A percentile compares a stretch with the other conserved stretches of the same genome.
Conservation (phyloP, 2,797 vertebrate genomes). For the Chromis chromis region DNA sequence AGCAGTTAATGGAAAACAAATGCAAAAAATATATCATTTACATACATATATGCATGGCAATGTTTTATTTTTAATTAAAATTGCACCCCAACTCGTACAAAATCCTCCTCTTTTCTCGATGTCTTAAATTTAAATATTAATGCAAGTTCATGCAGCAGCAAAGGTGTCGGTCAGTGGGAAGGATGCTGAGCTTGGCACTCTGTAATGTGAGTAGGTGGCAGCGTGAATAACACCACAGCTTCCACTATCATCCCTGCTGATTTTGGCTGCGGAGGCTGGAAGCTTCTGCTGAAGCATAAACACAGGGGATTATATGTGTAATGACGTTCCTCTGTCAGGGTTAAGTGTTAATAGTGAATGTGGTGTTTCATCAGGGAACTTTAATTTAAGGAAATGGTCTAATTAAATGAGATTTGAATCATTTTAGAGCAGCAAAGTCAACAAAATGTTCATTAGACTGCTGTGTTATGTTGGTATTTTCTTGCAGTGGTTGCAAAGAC, state of each 20-base stretch:
- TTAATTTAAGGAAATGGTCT: conserved; percentile 21
- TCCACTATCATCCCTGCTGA: conserved; percentile 61
- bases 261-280: conserved; percentile 55
- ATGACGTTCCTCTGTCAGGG: conserved; percentile 36
- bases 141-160: not conserved
- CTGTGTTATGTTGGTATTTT: not conserved
- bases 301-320: conserved; percentile 55
- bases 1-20: conserved; percentile 24
- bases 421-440: not conserved
- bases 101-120: not conserved
- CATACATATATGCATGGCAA: too few species aligned
- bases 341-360: conserved; percentile 34
- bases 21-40: too few species aligned
- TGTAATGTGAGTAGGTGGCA: conserved; percentile 37
- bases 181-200: conserved; percentile 7
- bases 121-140: conserved; percentile 27
- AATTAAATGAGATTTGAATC: conserved; percentile 22
- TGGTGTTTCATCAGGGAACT: conserved; percentile 19
- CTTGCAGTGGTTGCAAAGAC: not conserved
- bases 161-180: conserved; percentile 35
- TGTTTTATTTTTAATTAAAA: conserved; percentile 3
- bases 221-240: conserved; percentile 69
- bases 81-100: not conserved
- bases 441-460: conserved; percentile 5
- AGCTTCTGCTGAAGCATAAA: conserved; percentile 67